A percentile compares a stretch with the other conserved stretches of the same genome.
Evolutionary conservation across 2,888 invertebrate species (phyloP).

Genomic region (Himalopsyche kuldschensis): DNA sequence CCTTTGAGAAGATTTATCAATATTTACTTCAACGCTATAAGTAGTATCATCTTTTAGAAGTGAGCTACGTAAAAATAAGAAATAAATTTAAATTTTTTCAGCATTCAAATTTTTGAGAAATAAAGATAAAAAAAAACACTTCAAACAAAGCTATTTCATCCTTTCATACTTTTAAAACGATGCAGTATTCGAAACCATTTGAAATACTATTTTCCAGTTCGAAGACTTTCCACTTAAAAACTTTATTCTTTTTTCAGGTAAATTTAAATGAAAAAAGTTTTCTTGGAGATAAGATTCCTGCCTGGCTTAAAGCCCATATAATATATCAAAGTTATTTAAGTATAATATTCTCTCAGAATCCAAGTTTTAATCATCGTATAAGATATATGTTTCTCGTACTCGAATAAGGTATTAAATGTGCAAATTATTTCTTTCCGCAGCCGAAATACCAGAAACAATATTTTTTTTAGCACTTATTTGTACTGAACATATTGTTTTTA

Average conservation of each 20-base stretch:
- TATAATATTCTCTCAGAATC: not conserved
- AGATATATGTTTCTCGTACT: too few relatives aligned
- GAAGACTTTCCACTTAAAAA: not conserved
- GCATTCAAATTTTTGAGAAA: not conserved
- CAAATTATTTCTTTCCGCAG: too few relatives aligned
- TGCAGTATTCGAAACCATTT: not conserved
- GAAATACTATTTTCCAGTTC: conserved; percentile 1
- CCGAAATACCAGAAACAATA: too few relatives aligned
- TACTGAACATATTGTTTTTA: too few relatives aligned
- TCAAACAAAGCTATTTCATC: not conserved
- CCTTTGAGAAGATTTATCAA: too few relatives aligned
- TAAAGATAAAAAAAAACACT: not conserved
- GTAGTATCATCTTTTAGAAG: too few relatives aligned
- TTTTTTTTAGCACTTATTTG: too few relatives aligned
- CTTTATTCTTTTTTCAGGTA: not conserved
- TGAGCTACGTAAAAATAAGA: too few relatives aligned
- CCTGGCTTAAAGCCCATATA: not conserved
- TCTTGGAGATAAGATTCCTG: not conserved
- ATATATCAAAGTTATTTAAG: not conserved
- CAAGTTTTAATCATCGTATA: too few relatives aligned
- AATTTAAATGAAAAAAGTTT: not conserved
- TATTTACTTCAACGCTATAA: too few relatives aligned
- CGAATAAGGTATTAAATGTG: too few relatives aligned
- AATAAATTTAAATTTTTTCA: too few relatives aligned
- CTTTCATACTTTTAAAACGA: not conserved